These are phyloP conservation scores for Leptinotarsa peninsularis DNA, from an alignment of 2,888 invertebrate genomes.

Conservation along the genomic window DNA sequence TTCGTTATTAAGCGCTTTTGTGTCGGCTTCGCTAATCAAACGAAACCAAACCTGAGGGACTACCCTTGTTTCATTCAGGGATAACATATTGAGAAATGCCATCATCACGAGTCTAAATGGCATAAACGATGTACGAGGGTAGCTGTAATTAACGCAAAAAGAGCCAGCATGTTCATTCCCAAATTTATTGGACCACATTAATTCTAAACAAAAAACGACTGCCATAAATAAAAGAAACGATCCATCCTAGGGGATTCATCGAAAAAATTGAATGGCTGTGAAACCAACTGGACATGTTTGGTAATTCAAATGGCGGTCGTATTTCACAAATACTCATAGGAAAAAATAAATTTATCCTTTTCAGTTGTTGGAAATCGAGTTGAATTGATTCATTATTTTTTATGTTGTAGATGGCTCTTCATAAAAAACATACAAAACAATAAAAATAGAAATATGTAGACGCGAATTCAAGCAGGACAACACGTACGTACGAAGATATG, in stretches of 20 bases:
- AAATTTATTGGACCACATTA: constrained; percentile 23
- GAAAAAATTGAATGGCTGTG: constrained; percentile 8
- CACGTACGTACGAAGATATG: no score
- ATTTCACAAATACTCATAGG: neutral
- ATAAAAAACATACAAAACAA: no score
- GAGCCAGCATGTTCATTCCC: constrained; percentile 1
- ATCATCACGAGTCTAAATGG: neutral
- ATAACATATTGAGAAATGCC: neutral
- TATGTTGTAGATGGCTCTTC: neutral
- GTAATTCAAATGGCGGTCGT: constrained; percentile 7
- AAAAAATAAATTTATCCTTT: neutral
- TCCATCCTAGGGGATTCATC: constrained; percentile 9
- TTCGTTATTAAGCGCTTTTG: no score
- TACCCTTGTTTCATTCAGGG: neutral
- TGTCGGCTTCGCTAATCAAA: neutral
- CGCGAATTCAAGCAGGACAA: neutral
- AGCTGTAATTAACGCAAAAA: constrained; percentile 18
- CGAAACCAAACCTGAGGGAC: neutral
- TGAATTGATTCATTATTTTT: neutral
- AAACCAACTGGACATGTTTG: constrained; percentile 12
- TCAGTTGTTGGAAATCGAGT: neutral
- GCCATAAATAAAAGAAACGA: constrained; percentile 20
- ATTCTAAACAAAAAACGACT: constrained; percentile 9
- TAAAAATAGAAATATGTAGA: no score
- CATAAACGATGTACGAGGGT: neutral